Base-by-base conservation (phyloP, 2,797 vertebrate genomes). In the Melanogrammus aeglefinus region DNA sequence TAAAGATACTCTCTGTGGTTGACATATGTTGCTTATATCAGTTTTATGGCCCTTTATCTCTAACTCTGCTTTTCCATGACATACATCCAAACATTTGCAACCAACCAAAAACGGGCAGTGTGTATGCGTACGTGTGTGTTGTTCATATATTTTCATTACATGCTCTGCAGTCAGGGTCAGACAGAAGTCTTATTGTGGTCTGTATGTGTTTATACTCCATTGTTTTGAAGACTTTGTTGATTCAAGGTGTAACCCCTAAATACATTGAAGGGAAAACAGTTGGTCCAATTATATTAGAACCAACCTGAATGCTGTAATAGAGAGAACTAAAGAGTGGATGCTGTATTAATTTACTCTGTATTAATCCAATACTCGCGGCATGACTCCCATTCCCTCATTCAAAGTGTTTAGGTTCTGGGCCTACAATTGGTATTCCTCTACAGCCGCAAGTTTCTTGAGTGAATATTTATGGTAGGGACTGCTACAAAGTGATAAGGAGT, bases 381-480 rank as follows among this genome's bases (percentile, higher is more conserved):
- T 81, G 82, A 82, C 84, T 87, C 83, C 83, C 86, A 81, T 83
- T 88, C 81, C 85, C 79, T 86, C 85, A n/a, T 57, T 84, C 89
- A 77, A 78, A 78, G 79, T 31, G 90, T 76, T 76, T 80, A 92
- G 80, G 85, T 89, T 86, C 84, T 80, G 80, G 87, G 86, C 85
- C 89, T 72, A 84, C 87, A 85, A 91, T 94, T 93, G 88, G 90
- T 93, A 94, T 94, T 94, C 92, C 86, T 85, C 84, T 77, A 86
- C 83, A 88, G 88, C 81, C 75, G 70, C 80, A 82, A 81, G 83
- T 88, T 89, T 86, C 79, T 79, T 81, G 87, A 88, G 88, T 92
- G 94, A 94, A 94, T 95, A 94, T 95, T 94, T 92, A 94, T 93
- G 77, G 87, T 88, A 84, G 87, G 89, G 84, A 90, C 92, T 94